Evolutionary conservation across 2,113 vertebrate genomes (phyloP).

Genomic region (Dromiciops gliroides): DNA sequence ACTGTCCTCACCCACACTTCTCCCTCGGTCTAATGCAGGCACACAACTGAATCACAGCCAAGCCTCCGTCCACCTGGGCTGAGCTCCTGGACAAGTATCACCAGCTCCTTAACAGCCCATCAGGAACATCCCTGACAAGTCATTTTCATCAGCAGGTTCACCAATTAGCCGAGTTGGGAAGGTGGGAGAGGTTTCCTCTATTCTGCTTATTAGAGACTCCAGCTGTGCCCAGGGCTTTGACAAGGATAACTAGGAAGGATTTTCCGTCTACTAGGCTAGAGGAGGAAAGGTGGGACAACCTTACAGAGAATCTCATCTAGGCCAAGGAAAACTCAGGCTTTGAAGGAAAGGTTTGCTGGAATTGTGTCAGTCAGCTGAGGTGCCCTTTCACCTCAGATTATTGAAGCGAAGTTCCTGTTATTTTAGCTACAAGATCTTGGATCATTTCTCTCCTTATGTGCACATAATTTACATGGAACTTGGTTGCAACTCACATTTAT

Average conservation of each 20-base stretch:
- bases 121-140: background rate
- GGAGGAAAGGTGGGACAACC: background rate
- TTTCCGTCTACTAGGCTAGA: background rate
- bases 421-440: slow-evolving; percentile 20
- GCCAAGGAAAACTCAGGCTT: too few relatives aligned
- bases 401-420: slow-evolving; percentile 22
- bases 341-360: too few relatives aligned
- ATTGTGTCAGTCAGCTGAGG: background rate
- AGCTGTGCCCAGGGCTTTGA: slow-evolving; percentile 4
- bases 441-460: slow-evolving; percentile 24
- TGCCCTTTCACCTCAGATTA: slow-evolving; percentile 35
- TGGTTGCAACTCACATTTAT: background rate
- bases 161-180: background rate
- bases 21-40: background rate
- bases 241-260: background rate
- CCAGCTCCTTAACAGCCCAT: background rate
- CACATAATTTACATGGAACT: background rate
- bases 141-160: slow-evolving; percentile 27
- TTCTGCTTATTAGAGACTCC: slow-evolving; percentile 22
- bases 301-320: slow-evolving; percentile 1
- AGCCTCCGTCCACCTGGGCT: slow-evolving; percentile 22
- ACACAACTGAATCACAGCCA: background rate
- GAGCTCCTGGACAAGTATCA: background rate
- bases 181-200: background rate
- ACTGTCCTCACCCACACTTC: background rate